These are phyloP conservation scores for Botrylloides violaceus DNA, from an alignment of 23 tunicate species.

Conservation along the genomic window DNA sequence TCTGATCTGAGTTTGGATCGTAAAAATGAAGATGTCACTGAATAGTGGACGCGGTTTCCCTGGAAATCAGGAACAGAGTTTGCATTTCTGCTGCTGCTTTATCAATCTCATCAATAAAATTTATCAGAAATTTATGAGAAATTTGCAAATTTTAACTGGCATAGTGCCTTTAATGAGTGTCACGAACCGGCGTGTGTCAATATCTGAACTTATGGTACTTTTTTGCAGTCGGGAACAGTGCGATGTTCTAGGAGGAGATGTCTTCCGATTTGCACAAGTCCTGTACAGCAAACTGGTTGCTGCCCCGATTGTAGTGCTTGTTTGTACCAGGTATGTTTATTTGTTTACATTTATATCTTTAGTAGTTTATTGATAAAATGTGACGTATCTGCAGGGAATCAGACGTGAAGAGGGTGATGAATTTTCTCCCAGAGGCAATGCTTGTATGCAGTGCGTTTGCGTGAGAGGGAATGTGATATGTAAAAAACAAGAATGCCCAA, in stretches of 20 bases:
- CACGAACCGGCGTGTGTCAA: no score
- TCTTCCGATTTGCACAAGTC: slow-evolving; percentile 44
- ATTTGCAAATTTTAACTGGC: no score
- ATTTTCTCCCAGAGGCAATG: slow-evolving; percentile 34
- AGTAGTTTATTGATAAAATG: no score
- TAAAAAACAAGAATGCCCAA: slow-evolving; percentile 35
- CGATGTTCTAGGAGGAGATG: slow-evolving; percentile 44
- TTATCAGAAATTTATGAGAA: no score
- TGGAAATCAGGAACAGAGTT: no score
- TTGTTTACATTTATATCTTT: no score
- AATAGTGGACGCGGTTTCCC: no score
- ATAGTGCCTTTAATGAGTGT: no score
- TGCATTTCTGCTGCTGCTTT: no score
- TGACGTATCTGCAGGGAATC: slow-evolving; percentile 49
- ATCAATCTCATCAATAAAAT: no score
- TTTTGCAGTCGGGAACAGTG: slow-evolving; percentile 47
- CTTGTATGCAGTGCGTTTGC: slow-evolving; percentile 59
- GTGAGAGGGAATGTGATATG: slow-evolving; percentile 45
- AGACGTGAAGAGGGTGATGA: slow-evolving; percentile 36
- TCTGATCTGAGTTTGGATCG: no score
- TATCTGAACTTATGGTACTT: not conserved
- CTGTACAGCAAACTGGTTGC: slow-evolving; percentile 26
- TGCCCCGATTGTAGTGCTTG: slow-evolving; percentile 81
- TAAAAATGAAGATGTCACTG: no score
- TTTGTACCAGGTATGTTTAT: slow-evolving; percentile 36